Conservation (phyloP, 2,888 invertebrate species). For the Argyresthia goedartella region DNA sequence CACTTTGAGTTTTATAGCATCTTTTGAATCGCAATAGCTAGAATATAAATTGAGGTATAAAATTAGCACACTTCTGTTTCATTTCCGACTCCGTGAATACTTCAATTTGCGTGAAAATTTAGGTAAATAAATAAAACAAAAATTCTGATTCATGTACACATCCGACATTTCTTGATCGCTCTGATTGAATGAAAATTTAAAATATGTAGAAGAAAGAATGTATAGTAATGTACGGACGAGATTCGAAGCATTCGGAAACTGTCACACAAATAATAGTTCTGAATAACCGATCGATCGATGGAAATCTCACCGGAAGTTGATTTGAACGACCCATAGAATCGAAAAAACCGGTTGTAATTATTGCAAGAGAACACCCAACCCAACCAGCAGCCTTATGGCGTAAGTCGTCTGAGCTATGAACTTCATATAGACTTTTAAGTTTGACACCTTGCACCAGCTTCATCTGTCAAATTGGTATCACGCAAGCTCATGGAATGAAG, state of each 20-base stretch:
- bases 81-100: neutral
- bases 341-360: constrained; percentile 1
- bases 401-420: too few relatives aligned
- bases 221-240: too few relatives aligned
- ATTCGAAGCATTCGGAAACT: too few relatives aligned
- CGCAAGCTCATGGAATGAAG: too few relatives aligned
- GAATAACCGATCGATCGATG: neutral
- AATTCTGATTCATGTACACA: neutral
- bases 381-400: too few relatives aligned
- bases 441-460: too few relatives aligned
- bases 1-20: constrained; percentile 4
- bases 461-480: too few relatives aligned
- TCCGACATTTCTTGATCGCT: neutral
- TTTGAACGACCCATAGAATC: neutral
- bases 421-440: too few relatives aligned
- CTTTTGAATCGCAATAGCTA: neutral
- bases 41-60: too few relatives aligned
- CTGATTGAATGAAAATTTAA: constrained; percentile 1
- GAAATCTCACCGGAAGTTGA: neutral
- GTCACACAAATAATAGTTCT: too few relatives aligned
- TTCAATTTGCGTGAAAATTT: neutral
- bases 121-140: neutral
- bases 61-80: too few relatives aligned
- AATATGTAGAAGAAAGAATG: too few relatives aligned
- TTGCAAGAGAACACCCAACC: neutral